Evolutionary conservation across 2,888 invertebrate species (phyloP).

Genomic region (Lasius fuliginosus): DNA sequence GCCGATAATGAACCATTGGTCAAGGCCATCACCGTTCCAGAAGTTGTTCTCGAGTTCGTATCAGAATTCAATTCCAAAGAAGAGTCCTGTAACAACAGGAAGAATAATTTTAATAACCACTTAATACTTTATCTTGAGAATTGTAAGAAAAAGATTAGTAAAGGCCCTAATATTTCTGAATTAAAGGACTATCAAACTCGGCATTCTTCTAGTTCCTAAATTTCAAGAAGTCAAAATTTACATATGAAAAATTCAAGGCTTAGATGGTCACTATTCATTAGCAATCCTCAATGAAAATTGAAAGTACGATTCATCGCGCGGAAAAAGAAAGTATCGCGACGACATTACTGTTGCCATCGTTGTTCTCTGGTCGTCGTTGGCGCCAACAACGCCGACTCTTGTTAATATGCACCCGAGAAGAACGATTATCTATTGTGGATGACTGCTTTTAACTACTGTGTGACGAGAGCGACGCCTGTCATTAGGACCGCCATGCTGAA

Average conservation of each 20-base stretch:
- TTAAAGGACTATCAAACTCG: background rate
- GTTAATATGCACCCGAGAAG: constrained; percentile 55
- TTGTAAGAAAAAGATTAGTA: background rate
- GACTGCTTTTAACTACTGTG: constrained; percentile 58
- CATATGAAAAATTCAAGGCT: constrained; percentile 1
- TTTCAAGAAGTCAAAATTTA: background rate
- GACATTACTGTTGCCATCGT: constrained; percentile 23
- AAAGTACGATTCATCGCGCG: constrained; percentile 63
- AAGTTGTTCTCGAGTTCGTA: constrained; percentile 79
- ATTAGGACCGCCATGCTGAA: constrained; percentile 35
- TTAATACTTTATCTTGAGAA: background rate
- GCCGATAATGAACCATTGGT: constrained; percentile 84
- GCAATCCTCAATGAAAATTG: constrained; percentile 59
- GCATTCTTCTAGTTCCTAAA: background rate
- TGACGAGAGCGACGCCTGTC: constrained; percentile 31
- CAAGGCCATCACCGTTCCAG: constrained; percentile 79
- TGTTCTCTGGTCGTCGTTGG: constrained; percentile 1
- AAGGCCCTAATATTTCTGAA: background rate
- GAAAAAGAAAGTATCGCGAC: constrained; percentile 34
- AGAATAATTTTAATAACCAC: constrained; percentile 3
- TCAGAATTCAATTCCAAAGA: constrained; percentile 81
- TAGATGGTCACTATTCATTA: constrained; percentile 56
- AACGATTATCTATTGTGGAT: constrained; percentile 54
- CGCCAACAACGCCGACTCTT: constrained; percentile 44
- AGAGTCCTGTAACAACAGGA: constrained; percentile 78